A percentile compares a stretch with the other conserved stretches of the same genome.
Conservation (phyloP, 2,888 invertebrate species). For the Sicus ferrugineus region DNA sequence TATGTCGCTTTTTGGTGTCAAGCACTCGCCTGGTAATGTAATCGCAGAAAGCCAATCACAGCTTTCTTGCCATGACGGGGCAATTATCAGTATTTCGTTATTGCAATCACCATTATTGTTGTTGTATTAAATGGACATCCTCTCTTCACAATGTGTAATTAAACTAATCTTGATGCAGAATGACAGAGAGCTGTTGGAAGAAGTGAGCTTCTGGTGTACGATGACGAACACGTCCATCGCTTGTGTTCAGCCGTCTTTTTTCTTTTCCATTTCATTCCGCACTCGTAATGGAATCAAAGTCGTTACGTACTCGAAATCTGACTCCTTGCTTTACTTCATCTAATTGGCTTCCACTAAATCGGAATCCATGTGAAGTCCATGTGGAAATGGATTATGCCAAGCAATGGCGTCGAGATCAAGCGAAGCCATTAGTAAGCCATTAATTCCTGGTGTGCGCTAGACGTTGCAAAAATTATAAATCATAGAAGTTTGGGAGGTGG, state of each 20-base stretch:
- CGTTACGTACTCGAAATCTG: not conserved
- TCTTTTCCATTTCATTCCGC: not conserved
- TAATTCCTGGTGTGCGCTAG: too few relatives aligned
- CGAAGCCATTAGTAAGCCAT: too few relatives aligned
- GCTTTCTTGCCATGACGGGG: not conserved
- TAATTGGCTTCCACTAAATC: not conserved
- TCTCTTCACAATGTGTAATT: slow-evolving; percentile 23
- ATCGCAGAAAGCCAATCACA: too few relatives aligned
- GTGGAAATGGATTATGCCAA: not conserved
- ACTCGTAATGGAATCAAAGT: not conserved
- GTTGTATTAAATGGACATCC: too few relatives aligned
- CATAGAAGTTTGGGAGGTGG: not conserved
- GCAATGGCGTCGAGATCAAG: not conserved
- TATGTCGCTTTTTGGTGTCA: not conserved
- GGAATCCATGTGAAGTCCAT: not conserved
- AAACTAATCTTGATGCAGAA: slow-evolving; percentile 19
- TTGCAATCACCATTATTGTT: not conserved
- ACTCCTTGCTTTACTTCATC: not conserved
- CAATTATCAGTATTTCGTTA: not conserved
- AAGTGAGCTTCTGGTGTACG: too few relatives aligned
- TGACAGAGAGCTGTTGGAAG: too few relatives aligned
- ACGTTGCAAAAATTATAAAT: not conserved
- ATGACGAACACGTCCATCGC: not conserved
- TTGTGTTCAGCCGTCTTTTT: not conserved
- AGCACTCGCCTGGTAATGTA: not conserved